Base-by-base conservation (phyloP, 2,797 vertebrate genomes). In the Acanthis flammea region DNA sequence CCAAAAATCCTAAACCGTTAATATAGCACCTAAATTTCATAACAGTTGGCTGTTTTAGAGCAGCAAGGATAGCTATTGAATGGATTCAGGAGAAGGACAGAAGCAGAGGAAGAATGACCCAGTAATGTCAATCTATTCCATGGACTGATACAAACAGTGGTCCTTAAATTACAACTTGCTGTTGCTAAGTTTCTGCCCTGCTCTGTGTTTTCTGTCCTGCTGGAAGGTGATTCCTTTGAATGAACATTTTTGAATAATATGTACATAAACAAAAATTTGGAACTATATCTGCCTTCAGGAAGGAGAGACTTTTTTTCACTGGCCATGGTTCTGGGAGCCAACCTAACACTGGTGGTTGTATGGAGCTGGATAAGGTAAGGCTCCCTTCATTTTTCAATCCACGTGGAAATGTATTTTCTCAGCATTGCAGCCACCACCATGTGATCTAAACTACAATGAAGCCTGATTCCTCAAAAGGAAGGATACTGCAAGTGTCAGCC, bases 141-240 rank as follows among this genome's bases (percentile, higher is more conserved):
- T 10, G 28, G 31, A 19, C 15, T 41, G 39, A 42, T 42, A 25
- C 0, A 1, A 73, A 33, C 4, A 12, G 3, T 5, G 4, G 17
- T 53, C 19, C 19, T 62, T 50, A 2, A 0, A 37, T 76, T 80
- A 54, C 37, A 60, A 6, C 12, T 83, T 90, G 10, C 9, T 61
- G 9, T 61, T 82, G 27, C 16, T 66, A 44, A 51, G 21, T 51
- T 86, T 57, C 30, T 88, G 33, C 25, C 54, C 50, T 80, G 4
- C 30, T 51, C 5, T n/a, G 14, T 57, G 21, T 39, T 50, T 81
- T 63, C 37, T 70, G 24, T 33, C n/a, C 28, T 79, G 39, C 19
- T 71, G 23, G 37, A 71, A 82, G 18, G 21, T n/a, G 21, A 66
- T 70, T 85, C 12, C 51, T 54, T 47, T n/a, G 27, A 83, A 63